Evolutionary conservation across 2,797 vertebrate genomes (phyloP).

Genomic region (Holocentrus rufus): DNA sequence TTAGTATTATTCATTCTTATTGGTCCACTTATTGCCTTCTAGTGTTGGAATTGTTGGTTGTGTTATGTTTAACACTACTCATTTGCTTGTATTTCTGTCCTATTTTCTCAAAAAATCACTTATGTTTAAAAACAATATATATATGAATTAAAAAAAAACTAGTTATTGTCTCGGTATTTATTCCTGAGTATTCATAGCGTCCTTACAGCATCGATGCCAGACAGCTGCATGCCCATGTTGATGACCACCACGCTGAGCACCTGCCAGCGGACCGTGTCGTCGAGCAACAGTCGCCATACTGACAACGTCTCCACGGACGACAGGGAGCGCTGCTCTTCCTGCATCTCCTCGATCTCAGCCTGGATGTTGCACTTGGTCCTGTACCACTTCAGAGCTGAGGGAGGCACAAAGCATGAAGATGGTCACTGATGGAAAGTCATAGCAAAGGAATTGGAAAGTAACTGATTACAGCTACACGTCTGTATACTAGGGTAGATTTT

Average conservation of each 20-base stretch:
- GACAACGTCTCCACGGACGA: constrained; percentile 82
- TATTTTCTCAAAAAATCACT: too few relatives aligned
- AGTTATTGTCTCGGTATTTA: too few relatives aligned
- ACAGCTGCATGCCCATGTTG: constrained; percentile 93
- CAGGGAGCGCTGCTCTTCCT: constrained; percentile 87
- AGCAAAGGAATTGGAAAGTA: background rate
- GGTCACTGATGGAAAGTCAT: background rate
- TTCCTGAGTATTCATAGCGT: background rate
- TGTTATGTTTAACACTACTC: too few relatives aligned
- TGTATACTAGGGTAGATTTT: too few relatives aligned
- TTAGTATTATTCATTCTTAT: too few relatives aligned
- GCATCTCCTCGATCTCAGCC: constrained; percentile 89
- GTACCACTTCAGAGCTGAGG: constrained; percentile 85
- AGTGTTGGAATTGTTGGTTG: too few relatives aligned
- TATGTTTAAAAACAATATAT: too few relatives aligned
- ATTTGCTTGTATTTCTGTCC: too few relatives aligned
- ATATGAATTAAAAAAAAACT: too few relatives aligned
- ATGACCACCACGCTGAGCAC: constrained; percentile 87
- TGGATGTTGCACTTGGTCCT: constrained; percentile 84
- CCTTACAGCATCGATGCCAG: constrained; percentile 91
- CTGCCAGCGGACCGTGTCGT: constrained; percentile 85
- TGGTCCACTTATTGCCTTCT: too few relatives aligned
- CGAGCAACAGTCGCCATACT: constrained; percentile 82
- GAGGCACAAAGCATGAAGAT: background rate
- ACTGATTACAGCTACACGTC: background rate